Evolutionary conservation across 2,888 invertebrate genomes (phyloP).

Genomic region (Dynastes hyllus): DNA sequence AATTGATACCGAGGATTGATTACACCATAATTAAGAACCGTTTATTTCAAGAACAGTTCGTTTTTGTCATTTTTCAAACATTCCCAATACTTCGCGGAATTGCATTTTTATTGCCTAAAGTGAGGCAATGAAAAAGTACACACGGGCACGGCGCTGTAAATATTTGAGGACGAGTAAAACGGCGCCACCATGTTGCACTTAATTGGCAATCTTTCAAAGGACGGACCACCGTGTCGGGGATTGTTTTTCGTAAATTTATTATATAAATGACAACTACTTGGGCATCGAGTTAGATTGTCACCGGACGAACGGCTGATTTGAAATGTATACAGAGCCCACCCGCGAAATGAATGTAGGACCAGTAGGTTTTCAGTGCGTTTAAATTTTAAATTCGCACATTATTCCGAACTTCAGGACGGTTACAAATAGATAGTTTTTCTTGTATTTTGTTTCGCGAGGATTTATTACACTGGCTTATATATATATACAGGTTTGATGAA

Average conservation of each 20-base stretch:
- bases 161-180: constrained; percentile 48
- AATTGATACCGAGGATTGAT: background rate
- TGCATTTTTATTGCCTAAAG: constrained; percentile 36
- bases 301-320: constrained; percentile 43
- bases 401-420: constrained; percentile 32
- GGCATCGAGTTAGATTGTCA: constrained; percentile 45
- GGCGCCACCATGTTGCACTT: constrained; percentile 53
- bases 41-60: constrained; percentile 16
- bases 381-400: constrained; percentile 47
- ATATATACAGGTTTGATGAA: too few species aligned
- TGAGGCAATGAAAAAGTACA: constrained; percentile 44
- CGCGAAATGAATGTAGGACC: constrained; percentile 42
- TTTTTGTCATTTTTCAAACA: constrained; percentile 18
- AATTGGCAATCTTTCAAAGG: constrained; percentile 52
- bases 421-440: constrained; percentile 44
- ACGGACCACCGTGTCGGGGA: constrained; percentile 51
- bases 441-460: constrained; percentile 19
- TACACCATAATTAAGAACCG: constrained; percentile 9
- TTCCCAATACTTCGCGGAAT: constrained; percentile 27
- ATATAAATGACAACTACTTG: constrained; percentile 49
- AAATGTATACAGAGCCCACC: constrained; percentile 43
- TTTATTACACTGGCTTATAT: constrained; percentile 18
- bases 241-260: constrained; percentile 51
- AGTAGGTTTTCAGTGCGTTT: constrained; percentile 34
- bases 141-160: constrained; percentile 39